Evolutionary conservation across 1,140 invertebrate genomes (phyloP), one percentile per base, ranked within the genome.

Genomic region (Lasioglossum baleicum): DNA sequence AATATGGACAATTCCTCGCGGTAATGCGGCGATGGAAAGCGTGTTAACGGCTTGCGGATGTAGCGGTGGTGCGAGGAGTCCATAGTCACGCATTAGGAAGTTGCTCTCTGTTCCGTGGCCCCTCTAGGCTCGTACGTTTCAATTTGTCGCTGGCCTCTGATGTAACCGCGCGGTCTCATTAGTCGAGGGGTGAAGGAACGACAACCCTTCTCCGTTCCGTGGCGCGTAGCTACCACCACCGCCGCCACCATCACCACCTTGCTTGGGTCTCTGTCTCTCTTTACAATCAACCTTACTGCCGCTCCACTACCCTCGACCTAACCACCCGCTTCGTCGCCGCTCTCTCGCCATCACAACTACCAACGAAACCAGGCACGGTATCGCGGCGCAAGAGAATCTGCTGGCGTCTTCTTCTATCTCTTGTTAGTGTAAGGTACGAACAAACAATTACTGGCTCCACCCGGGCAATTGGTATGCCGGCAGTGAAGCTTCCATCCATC

Each of bases 141-240:
- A 92, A 92, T 92, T 92, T 92, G 91, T 92, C 90, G 85, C 83
- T 86, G 85, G 89, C 83, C 88, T 90, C 85, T 92, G 90, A 91
- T 90, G 89, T 91, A 92, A 92, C 90, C 89, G 85, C 88, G 88
- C 90, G 88, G 89, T 91, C 90, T 92, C 90, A 92, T 92, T 91
- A 91, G 90, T 91, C 85, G 87, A 86, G 84, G 81, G 83, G 76
- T 72, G 84, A 88, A 85, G 85, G 79, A 88, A 84, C 79, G 87
- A 86, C 71, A 83, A 66, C 53, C 72, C 79, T 81, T 85, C 86
- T 87, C 87, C 86, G 75, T 87, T 75, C 64, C 67, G 40, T 48
- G 44, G 44, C 10, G 44, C 44, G 0, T 11, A 13, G 44, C 44
- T 2, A 11, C 13, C 44, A 10, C 13, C 44, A 10, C 44, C 44